A percentile compares a stretch with the other conserved stretches of the same genome.
Evolutionary conservation across 2,888 invertebrate species (phyloP).

Genomic region (Lapara coniferarum): DNA sequence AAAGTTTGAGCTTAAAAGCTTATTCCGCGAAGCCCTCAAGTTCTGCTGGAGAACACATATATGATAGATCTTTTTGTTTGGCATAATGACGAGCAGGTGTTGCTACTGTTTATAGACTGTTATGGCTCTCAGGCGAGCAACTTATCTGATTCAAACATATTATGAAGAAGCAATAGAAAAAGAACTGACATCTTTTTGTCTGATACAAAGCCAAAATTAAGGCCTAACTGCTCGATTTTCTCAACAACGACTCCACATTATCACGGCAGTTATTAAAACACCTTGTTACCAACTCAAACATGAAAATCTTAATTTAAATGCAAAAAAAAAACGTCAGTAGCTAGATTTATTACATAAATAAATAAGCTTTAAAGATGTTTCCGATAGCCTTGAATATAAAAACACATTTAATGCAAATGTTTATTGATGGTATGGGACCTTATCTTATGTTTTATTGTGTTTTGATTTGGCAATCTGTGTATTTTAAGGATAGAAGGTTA

Average conservation of each 20-base stretch:
- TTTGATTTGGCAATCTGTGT: background rate
- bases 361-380: constrained; percentile 8
- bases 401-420: constrained; percentile 37
- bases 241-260: no score
- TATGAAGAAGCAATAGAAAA: background rate
- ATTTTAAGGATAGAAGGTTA: background rate
- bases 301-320: background rate
- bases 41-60: no score
- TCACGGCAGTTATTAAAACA: background rate
- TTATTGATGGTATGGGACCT: constrained; percentile 31
- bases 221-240: no score
- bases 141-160: no score
- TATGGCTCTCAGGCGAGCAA: no score
- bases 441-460: constrained; percentile 11
- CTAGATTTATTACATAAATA: constrained; percentile 20
- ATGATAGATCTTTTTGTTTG: no score
- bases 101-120: no score
- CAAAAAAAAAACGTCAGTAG: background rate
- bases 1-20: no score
- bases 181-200: background rate
- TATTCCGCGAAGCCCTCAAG: no score
- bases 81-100: no score
- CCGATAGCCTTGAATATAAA: constrained; percentile 30
- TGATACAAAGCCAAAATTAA: no score
- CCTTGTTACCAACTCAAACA: background rate